A percentile compares a stretch with the other conserved stretches of the same genome.
Conservation (phyloP, 2,113 vertebrate genomes). For the Nerophis ophidion region DNA sequence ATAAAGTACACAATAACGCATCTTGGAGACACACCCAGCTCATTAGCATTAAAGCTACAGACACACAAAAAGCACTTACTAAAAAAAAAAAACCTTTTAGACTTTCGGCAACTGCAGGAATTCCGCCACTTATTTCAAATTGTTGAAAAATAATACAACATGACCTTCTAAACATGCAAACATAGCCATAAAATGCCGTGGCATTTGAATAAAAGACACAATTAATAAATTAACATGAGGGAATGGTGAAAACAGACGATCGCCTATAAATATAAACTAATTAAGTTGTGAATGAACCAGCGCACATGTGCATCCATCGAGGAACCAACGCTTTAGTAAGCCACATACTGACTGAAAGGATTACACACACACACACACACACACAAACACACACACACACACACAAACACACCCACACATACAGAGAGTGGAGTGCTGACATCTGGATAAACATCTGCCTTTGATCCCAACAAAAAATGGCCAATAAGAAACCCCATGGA, state of each 20-base stretch:
- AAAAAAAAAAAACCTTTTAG: too few species aligned
- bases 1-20: too few species aligned
- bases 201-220: neutral
- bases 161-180: too few species aligned
- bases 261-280: neutral
- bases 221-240: neutral
- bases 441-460: constrained; percentile 33
- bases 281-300: neutral
- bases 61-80: too few species aligned
- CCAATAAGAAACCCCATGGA: constrained; percentile 6
- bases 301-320: neutral
- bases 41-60: too few species aligned
- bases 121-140: too few species aligned
- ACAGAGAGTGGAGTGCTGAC: constrained; percentile 1
- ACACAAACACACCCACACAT: constrained; percentile 1
- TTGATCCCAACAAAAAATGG: constrained; percentile 6
- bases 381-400: constrained; percentile 1
- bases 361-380: constrained; percentile 14
- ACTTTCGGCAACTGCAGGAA: too few species aligned
- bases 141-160: too few species aligned
- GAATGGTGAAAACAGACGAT: neutral
- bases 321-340: neutral
- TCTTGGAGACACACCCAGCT: too few species aligned
- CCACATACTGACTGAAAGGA: neutral
- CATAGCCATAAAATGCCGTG: neutral